These are phyloP conservation scores for Tryphoninae sp. DNA, from an alignment of 2,888 invertebrate species.

Conservation along the genomic window DNA sequence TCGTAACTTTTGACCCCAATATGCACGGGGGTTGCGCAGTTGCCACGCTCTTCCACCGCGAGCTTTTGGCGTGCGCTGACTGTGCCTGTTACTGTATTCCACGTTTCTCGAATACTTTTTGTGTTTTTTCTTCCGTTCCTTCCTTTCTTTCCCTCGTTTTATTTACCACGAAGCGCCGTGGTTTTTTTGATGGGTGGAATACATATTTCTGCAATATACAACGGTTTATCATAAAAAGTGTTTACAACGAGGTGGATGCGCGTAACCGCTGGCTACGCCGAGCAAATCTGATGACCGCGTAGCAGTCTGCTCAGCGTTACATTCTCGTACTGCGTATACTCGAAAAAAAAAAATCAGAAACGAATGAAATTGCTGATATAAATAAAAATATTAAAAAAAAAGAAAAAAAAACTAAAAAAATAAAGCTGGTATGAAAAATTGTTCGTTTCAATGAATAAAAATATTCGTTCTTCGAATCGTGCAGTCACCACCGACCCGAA, in stretches of 20 bases:
- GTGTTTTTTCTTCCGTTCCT: not conserved
- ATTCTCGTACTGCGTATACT: not conserved
- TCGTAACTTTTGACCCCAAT: constrained; percentile 34
- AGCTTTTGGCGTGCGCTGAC: not conserved
- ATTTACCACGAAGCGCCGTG: not conserved
- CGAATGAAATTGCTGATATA: no score
- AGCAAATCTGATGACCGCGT: not conserved
- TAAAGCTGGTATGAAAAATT: no score
- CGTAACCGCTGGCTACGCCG: not conserved
- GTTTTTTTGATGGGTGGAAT: not conserved
- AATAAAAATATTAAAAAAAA: no score
- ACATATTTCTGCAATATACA: constrained; percentile 9
- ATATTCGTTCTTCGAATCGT: no score
- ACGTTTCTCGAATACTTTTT: not conserved
- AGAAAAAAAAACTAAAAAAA: no score
- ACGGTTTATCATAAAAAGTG: not conserved
- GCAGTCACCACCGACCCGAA: no score
- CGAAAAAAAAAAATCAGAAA: no score
- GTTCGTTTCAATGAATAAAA: no score
- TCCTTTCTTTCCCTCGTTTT: not conserved
- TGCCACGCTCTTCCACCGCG: constrained; percentile 7
- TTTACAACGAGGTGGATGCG: not conserved
- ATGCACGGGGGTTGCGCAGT: not conserved
- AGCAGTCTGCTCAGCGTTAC: not conserved
- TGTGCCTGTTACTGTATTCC: not conserved